Percentiles rank a stretch among this genome's conserved stretches.
These are phyloP conservation scores for Toxotes lorentzi DNA, from an alignment of 2,797 vertebrate genomes.

Conservation along the genomic window DNA sequence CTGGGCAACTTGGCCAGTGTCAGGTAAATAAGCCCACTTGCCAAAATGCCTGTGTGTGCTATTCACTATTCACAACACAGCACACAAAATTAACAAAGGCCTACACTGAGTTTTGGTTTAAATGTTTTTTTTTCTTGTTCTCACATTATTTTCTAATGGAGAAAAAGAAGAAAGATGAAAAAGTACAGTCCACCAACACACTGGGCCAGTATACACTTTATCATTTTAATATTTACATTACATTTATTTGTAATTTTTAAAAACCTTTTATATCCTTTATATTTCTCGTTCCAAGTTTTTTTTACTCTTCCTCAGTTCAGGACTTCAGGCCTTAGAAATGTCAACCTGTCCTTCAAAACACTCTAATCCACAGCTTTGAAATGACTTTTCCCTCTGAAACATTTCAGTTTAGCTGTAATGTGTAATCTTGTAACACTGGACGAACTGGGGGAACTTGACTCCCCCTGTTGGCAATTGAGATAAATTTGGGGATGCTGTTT, in stretches of 20 bases:
- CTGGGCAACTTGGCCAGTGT: background rate
- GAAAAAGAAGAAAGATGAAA: too few relatives aligned
- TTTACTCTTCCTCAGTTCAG: too few relatives aligned
- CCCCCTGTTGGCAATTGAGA: constrained; percentile 32
- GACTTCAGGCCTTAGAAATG: background rate
- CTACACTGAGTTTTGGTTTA: too few relatives aligned
- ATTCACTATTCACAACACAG: background rate
- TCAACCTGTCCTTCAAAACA: background rate
- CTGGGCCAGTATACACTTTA: background rate
- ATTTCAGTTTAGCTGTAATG: background rate
- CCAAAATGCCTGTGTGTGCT: background rate
- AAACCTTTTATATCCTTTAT: background rate
- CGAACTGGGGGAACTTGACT: background rate
- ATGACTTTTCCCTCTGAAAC: background rate
- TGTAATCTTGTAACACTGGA: background rate
- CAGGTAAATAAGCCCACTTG: background rate
- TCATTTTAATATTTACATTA: background rate
- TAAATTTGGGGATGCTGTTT: background rate
- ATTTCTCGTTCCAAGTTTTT: background rate
- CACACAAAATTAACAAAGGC: background rate
- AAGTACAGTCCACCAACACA: background rate
- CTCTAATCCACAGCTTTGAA: background rate
- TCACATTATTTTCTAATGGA: too few relatives aligned
- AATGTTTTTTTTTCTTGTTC: too few relatives aligned
- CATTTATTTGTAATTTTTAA: background rate